Percentiles rank a stretch among this genome's conserved stretches.
Evolutionary conservation across 1,140 invertebrate species (phyloP).

Genomic region (Eueides isabella): DNA sequence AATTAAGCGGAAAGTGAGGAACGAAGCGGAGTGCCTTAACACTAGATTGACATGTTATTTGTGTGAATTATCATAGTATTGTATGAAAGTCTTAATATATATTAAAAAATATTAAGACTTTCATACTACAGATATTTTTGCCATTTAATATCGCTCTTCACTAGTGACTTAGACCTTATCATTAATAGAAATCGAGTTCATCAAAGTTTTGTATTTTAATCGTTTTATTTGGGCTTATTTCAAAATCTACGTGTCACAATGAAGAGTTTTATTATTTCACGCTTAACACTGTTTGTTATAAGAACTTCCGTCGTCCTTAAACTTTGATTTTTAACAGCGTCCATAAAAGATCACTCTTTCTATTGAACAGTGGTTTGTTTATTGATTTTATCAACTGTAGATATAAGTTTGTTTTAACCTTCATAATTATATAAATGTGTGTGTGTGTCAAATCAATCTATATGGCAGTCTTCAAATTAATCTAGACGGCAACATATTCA

Average conservation of each 20-base stretch:
- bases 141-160: neutral
- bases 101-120: too few species aligned
- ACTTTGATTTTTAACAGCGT: slow-evolving; percentile 22
- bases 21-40: too few species aligned
- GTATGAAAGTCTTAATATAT: too few species aligned
- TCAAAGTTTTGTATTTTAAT: slow-evolving; percentile 58
- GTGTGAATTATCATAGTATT: too few species aligned
- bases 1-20: too few species aligned
- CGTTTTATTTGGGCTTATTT: slow-evolving; percentile 52
- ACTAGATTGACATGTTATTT: too few species aligned
- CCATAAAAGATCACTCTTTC: slow-evolving; percentile 30
- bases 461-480: too few species aligned
- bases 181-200: slow-evolving; percentile 44
- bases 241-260: slow-evolving; percentile 47
- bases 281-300: slow-evolving; percentile 44
- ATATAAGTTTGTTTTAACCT: neutral
- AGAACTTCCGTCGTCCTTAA: slow-evolving; percentile 30
- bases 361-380: neutral
- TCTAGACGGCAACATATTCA: too few species aligned
- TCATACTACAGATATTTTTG: too few species aligned
- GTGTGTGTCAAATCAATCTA: neutral
- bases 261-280: slow-evolving; percentile 50
- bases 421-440: neutral
- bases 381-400: neutral
- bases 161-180: slow-evolving; percentile 25